Evolutionary conservation across 2,797 vertebrate species (phyloP).

Genomic region (Meda fulgida): DNA sequence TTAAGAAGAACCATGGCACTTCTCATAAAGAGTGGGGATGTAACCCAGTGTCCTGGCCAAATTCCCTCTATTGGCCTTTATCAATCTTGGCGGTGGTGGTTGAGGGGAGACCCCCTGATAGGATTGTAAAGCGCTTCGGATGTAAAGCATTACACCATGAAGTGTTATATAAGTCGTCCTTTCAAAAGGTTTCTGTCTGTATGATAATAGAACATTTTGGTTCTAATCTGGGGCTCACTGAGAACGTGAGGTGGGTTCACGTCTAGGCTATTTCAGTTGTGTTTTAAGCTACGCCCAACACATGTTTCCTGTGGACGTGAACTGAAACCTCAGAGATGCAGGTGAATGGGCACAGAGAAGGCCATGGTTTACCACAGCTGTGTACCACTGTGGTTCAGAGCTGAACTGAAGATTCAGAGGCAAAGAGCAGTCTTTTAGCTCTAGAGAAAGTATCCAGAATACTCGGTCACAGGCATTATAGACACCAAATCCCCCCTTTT

Average conservation of each 20-base stretch:
- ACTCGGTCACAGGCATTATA: background rate
- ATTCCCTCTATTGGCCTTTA: background rate
- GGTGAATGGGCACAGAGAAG: constrained; percentile 34
- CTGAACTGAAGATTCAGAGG: background rate
- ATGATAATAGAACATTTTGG: background rate
- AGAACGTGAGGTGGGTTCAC: background rate
- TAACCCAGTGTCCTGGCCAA: background rate
- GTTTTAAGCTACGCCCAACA: background rate
- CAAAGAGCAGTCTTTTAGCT: background rate
- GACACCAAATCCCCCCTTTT: background rate
- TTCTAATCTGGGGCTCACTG: constrained; percentile 32
- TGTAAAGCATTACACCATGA: background rate
- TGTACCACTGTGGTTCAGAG: constrained; percentile 28
- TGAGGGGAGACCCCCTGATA: background rate
- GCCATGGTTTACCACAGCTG: constrained; percentile 39
- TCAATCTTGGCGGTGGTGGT: background rate
- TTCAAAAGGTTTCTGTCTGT: background rate
- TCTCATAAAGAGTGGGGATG: background rate
- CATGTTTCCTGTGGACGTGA: constrained; percentile 27
- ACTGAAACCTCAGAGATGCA: constrained; percentile 33
- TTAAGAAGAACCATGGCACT: background rate
- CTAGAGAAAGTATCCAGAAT: background rate
- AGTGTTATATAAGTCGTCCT: background rate
- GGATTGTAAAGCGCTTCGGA: background rate
- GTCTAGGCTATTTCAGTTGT: background rate